Percentiles rank a stretch among this genome's conserved stretches.
These are phyloP conservation scores for Talpa occidentalis DNA, from an alignment of 2,113 vertebrate species.

Conservation along the genomic window DNA sequence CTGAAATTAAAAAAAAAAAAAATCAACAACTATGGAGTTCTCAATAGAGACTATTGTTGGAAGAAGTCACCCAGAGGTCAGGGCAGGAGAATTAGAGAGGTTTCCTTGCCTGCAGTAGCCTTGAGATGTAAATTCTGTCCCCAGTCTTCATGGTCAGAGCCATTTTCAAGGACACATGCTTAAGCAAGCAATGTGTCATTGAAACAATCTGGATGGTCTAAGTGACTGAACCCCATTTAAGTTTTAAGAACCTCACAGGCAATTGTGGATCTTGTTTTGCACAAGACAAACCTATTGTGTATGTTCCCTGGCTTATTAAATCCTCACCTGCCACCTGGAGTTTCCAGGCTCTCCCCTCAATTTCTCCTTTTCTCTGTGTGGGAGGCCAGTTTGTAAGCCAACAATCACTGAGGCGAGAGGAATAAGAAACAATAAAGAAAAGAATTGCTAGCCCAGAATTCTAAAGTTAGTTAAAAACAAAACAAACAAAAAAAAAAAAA, in stretches of 20 bases:
- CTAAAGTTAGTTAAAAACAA: background rate
- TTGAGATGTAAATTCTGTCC: background rate
- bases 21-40: background rate
- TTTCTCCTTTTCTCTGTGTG: background rate
- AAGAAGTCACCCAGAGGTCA: background rate
- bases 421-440: background rate
- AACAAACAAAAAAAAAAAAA: background rate
- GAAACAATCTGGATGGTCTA: background rate
- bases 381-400: background rate
- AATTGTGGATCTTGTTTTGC: too few relatives aligned
- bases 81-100: background rate
- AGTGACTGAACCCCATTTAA: background rate
- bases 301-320: background rate
- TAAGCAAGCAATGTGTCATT: background rate
- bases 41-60: background rate
- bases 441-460: background rate
- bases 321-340: background rate
- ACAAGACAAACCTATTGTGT: background rate
- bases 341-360: background rate
- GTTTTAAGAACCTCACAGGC: accelerated
- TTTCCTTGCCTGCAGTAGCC: too few relatives aligned
- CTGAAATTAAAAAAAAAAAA: background rate
- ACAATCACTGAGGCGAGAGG: background rate
- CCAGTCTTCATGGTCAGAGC: background rate
- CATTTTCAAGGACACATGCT: background rate